Base-by-base conservation (phyloP, 2,888 invertebrate genomes). In the Tiphia femorata region DNA sequence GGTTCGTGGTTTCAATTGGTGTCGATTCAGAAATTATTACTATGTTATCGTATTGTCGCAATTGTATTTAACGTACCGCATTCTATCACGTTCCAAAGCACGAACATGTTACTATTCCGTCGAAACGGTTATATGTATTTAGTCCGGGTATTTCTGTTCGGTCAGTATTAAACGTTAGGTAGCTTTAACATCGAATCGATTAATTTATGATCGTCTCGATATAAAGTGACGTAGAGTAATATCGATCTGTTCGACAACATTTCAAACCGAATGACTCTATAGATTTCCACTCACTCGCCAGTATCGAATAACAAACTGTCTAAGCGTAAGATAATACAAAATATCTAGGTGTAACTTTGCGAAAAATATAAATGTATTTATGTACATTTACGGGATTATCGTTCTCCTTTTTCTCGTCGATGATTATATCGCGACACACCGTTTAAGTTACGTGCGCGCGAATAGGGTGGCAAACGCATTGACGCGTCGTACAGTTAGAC, bases 331-430 rank as follows among this genome's bases (percentile, higher is more conserved):
- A 6, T 59, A 56, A 59, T 48, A 54, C 46, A 57, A 58, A 52
- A 46, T 62, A 57, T 63, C 30, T 66, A 70, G 62, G 42, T 47
- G 58, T 73, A 73, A 70, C 33, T 58, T 44, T 40, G 58, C 44
- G 52, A 56, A 53, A 67, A 64, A 64, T 56, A 62, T 76, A 66
- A 67, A 67, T 75, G 75, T 78, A 77, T 78, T 73, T 78, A 73
- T 79, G 73, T 78, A 76, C 61, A 73, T 69, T 64, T 64, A 70
- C 42, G 62, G 63, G 56, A 50, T 65, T 58, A 54, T 25, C 42
- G 46, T 43, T 55, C 57, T 53, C 44, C 17, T 52, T n/a, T n/a
- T n/a, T 55, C 59, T 48, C 41, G 38, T 51, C 53, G 49, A 54
- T 43, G 19, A 40, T 53, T 51, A 43, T 37, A 47, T 57, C 52